Evolutionary conservation across 2,797 vertebrate species (phyloP).

Genomic region (Rhinichthys osculus): DNA sequence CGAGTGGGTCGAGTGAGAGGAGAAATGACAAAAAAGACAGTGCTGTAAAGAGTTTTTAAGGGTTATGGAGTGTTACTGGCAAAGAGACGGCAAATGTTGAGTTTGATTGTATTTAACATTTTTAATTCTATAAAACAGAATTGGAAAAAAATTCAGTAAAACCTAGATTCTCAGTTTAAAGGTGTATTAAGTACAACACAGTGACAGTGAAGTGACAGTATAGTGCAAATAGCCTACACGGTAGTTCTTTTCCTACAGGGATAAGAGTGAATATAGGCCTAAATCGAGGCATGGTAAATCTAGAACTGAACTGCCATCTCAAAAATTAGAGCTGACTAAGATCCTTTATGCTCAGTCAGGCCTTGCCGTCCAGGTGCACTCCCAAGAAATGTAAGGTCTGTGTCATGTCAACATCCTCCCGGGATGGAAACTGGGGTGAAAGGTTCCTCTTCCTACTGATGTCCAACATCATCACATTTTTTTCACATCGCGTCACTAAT

Average conservation of each 20-base stretch:
- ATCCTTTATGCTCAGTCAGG: background rate
- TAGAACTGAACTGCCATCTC: background rate
- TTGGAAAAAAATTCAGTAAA: background rate
- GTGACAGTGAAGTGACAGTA: background rate
- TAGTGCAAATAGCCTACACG: background rate
- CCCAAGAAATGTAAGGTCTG: conserved; percentile 5
- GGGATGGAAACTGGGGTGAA: conserved; percentile 7
- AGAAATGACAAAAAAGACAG: conserved; percentile 23
- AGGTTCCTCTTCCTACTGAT: background rate
- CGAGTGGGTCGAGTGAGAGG: conserved; percentile 29
- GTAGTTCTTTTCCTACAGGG: background rate
- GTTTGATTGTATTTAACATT: background rate
- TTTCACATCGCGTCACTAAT: background rate
- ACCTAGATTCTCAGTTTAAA: background rate
- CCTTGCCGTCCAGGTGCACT: background rate
- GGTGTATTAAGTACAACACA: background rate
- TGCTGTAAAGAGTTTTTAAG: conserved; percentile 4
- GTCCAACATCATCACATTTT: conserved; percentile 14
- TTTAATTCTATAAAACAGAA: background rate
- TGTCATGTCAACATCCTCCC: conserved; percentile 8
- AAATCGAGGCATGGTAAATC: background rate
- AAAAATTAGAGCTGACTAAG: background rate
- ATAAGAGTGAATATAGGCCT: background rate
- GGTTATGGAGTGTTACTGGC: background rate
- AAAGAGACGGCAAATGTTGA: background rate